phyloP scores from a whole-genome alignment of 2,113 vertebrate genomes.

The Oceanodroma tethys region DNA sequence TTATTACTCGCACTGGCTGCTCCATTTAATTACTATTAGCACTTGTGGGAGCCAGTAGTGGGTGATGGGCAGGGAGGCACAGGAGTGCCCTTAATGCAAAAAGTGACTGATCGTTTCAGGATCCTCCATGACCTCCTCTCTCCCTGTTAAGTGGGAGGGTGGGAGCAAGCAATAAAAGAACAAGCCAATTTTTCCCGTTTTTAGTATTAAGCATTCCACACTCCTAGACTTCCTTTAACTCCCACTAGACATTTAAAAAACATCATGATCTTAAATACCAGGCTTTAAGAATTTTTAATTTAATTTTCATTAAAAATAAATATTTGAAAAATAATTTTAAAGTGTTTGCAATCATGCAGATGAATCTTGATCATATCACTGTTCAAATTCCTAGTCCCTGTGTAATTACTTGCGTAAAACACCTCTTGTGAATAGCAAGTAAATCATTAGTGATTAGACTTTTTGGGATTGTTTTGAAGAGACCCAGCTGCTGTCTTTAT shows the following conservation, averaged over 20 bases:
- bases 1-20: not conserved
- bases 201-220: not conserved
- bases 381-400: conserved; percentile 11
- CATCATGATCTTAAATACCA: not conserved
- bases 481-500: conserved; percentile 58
- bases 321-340: conserved; percentile 44
- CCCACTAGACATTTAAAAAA: not conserved
- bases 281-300: conserved; percentile 11
- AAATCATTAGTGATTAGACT: conserved; percentile 50
- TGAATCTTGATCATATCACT: conserved; percentile 26
- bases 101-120: not conserved
- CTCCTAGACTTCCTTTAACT: conserved; percentile 14
- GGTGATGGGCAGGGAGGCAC: not conserved
- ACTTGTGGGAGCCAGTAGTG: not conserved
- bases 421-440: conserved; percentile 52
- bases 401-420: conserved; percentile 29
- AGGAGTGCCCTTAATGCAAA: not conserved
- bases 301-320: conserved; percentile 49
- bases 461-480: conserved; percentile 56
- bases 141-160: not conserved
- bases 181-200: not conserved
- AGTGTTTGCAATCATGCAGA: conserved; percentile 59
- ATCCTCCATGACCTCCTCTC: not conserved
- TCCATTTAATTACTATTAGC: not conserved
- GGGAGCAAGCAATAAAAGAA: not conserved